phyloP scores from a whole-genome alignment of 2,113 vertebrate genomes.

The Prunella himalayana region DNA sequence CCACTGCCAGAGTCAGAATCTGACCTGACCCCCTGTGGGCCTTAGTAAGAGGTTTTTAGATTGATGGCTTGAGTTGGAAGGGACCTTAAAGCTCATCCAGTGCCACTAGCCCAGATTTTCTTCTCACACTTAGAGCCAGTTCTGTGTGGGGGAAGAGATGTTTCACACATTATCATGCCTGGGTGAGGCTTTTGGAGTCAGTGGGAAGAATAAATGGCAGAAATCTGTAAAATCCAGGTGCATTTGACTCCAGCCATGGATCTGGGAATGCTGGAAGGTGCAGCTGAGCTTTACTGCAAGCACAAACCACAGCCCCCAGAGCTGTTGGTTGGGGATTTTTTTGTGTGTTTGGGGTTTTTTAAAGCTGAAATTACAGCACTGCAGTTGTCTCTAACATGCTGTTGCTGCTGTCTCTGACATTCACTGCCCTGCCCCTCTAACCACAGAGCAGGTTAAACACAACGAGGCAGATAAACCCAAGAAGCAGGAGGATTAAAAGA shows the following conservation, averaged over 20 bases:
- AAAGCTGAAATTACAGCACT: neutral
- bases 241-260: neutral
- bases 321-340: accelerated
- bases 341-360: too few relatives aligned
- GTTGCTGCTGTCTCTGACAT: neutral
- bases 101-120: neutral
- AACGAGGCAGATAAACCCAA: neutral
- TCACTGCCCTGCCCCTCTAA: neutral
- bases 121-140: accelerated
- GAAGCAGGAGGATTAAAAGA: neutral
- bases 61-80: neutral
- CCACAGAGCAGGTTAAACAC: neutral
- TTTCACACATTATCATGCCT: accelerated
- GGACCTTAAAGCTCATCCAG: neutral
- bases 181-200: neutral
- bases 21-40: too few relatives aligned
- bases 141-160: too few relatives aligned
- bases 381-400: neutral
- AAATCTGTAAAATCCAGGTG: neutral
- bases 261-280: neutral
- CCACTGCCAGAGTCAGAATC: too few relatives aligned
- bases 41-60: neutral
- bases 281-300: neutral
- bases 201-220: neutral
- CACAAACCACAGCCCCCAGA: too few relatives aligned